Conservation (phyloP, 2,888 invertebrate genomes). For the Ormyrus thymus region DNA sequence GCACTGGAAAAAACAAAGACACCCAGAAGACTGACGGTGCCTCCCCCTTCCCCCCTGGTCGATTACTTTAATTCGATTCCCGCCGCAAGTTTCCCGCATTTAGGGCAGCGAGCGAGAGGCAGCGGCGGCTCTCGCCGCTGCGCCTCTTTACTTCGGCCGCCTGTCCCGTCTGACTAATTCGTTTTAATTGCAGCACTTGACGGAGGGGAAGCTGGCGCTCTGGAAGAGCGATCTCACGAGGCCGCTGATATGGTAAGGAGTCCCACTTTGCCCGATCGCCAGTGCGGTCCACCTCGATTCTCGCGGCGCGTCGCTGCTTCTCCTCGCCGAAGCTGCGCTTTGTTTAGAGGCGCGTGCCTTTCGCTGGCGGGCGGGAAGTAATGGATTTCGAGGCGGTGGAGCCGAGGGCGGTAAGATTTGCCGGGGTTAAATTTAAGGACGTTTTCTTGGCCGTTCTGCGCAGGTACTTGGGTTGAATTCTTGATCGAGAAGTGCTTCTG, state of each 20-base stretch:
- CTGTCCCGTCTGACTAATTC: conserved; percentile 57
- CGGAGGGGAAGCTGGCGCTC: conserved; percentile 72
- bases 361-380: too few relatives aligned
- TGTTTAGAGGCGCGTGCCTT: too few relatives aligned
- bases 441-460: too few relatives aligned
- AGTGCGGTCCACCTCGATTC: background rate
- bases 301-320: too few relatives aligned
- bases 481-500: too few relatives aligned
- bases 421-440: too few relatives aligned
- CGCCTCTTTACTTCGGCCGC: background rate
- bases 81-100: conserved; percentile 17
- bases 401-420: too few relatives aligned
- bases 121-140: background rate
- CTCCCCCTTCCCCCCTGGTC: background rate
- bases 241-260: conserved; percentile 69
- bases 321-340: too few relatives aligned
- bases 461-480: too few relatives aligned
- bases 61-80: conserved; percentile 1
- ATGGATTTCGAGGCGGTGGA: too few relatives aligned
- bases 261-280: background rate
- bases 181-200: conserved; percentile 72
- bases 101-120: background rate
- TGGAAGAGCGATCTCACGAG: conserved; percentile 73
- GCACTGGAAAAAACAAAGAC: too few relatives aligned
- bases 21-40: background rate